Evolutionary conservation across 2,113 vertebrate species (phyloP).

Genomic region (Pandion haliaetus): DNA sequence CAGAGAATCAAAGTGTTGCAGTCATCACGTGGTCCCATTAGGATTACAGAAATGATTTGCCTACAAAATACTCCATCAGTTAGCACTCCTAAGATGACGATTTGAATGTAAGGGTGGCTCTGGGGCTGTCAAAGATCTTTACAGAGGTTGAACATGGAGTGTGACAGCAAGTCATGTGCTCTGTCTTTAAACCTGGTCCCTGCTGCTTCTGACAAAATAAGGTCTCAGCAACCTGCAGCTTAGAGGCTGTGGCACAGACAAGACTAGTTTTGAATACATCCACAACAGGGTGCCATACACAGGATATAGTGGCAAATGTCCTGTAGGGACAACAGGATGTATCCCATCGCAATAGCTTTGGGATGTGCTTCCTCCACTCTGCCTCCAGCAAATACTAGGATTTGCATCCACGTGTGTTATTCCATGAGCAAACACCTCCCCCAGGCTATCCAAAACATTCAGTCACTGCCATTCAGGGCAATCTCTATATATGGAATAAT

Average conservation of each 20-base stretch:
- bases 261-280: background rate
- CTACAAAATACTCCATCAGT: background rate
- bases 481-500: conserved; percentile 4
- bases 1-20: background rate
- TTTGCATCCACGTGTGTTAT: background rate
- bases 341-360: background rate
- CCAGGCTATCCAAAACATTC: background rate
- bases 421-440: background rate
- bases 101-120: background rate
- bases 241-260: background rate
- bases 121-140: background rate
- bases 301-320: background rate
- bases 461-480: conserved; percentile 4
- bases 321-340: background rate
- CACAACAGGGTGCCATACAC: background rate
- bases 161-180: background rate
- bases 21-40: background rate
- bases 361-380: background rate
- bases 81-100: rapidly evolving
- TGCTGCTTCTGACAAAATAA: background rate
- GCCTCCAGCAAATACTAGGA: background rate
- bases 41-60: background rate
- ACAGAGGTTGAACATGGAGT: background rate
- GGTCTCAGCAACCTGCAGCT: background rate
- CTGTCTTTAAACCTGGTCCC: background rate